These are phyloP conservation scores for Oceanodroma leucorhoa DNA, from an alignment of 2,797 vertebrate species.

Conservation along the genomic window DNA sequence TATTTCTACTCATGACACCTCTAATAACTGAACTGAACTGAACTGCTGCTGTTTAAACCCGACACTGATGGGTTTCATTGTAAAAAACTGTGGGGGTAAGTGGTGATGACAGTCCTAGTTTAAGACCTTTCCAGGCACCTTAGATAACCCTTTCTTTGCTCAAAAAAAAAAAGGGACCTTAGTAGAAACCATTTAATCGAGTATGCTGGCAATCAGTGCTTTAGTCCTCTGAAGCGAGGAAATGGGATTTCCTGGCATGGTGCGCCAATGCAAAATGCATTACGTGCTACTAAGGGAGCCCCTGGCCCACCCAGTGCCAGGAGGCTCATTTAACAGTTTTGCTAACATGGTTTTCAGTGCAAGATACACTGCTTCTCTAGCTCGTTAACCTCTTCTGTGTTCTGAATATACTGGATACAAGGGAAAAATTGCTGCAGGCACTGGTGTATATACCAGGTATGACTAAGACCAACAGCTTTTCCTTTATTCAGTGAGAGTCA, in stretches of 20 bases:
- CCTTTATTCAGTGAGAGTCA: neutral
- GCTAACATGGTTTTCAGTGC: neutral
- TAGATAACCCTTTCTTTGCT: neutral
- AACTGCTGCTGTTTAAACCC: neutral
- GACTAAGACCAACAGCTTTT: neutral
- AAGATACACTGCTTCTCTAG: neutral
- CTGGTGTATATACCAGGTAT: neutral
- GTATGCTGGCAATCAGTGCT: neutral
- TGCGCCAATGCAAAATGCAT: neutral
- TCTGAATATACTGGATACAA: neutral
- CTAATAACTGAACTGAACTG: neutral
- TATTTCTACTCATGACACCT: neutral
- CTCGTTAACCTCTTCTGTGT: neutral
- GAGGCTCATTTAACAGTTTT: conserved; percentile 5
- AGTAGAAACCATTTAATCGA: neutral
- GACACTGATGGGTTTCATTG: neutral
- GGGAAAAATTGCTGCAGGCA: neutral
- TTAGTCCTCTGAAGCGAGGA: neutral
- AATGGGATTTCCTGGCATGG: conserved; percentile 21
- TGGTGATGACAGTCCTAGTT: neutral
- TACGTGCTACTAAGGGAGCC: neutral
- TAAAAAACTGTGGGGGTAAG: neutral
- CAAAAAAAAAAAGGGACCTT: neutral
- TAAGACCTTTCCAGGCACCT: neutral
- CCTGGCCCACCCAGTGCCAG: neutral